Evolutionary conservation across 2,797 vertebrate genomes (phyloP).

Genomic region (Bradypus variegatus): DNA sequence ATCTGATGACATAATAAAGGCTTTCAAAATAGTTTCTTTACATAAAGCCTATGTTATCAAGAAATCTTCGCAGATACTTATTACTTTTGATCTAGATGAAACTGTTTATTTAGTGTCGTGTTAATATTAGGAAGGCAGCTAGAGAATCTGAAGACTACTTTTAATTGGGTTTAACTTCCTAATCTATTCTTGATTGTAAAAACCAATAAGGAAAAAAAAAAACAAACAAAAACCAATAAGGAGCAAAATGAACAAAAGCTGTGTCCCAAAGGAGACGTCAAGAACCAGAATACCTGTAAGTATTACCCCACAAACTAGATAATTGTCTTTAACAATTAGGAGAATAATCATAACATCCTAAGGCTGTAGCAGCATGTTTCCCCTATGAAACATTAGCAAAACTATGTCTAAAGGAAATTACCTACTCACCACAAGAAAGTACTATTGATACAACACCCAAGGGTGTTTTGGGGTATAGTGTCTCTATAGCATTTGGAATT

Average conservation of each 20-base stretch:
- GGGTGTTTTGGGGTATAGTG: neutral
- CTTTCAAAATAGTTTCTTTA: neutral
- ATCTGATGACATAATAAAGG: neutral
- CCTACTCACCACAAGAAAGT: neutral
- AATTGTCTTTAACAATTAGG: neutral
- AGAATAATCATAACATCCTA: neutral
- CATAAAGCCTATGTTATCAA: neutral
- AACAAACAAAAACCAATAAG: conserved; percentile 35
- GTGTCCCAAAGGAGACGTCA: neutral
- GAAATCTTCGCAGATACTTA: neutral
- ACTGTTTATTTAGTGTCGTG: no score
- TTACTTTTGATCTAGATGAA: neutral
- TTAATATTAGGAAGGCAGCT: no score
- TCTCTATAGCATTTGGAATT: conserved; percentile 35
- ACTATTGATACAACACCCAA: neutral
- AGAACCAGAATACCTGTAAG: neutral
- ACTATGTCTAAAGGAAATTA: neutral
- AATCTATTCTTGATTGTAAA: neutral
- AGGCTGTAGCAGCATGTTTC: neutral
- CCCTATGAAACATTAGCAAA: neutral
- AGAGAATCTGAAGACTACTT: no score
- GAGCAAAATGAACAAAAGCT: conserved; percentile 19
- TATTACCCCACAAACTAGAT: neutral
- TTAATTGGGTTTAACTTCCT: neutral
- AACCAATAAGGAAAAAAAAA: conserved; percentile 2